Base-by-base conservation (phyloP, 2,113 vertebrate genomes). In the Pleuronectes platessa region DNA sequence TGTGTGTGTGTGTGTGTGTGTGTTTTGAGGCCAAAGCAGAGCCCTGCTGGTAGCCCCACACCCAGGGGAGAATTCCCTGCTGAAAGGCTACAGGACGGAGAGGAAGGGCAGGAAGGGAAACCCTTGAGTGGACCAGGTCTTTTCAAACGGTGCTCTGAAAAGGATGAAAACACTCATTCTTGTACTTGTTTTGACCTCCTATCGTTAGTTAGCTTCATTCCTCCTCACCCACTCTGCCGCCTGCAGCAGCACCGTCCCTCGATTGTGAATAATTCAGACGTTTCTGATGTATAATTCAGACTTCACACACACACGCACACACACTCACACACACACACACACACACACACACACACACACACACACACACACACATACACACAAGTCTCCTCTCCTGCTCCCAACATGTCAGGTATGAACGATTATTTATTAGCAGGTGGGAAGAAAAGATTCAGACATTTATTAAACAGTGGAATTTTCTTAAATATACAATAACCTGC, bases 231-330 rank as follows among this genome's bases (percentile, higher is more conserved):
- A 2, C 54, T 60, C 64, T 54, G 51, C 71, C 14, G 4, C 49
- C 59, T 65, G 26, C 81, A 71, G 71, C n/a, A 26, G 14, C 37
- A 35, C 54, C 20, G 7, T 37, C 71, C 24, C 9, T n/a, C 62
- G 2, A 58, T 53, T 72, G 56, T 89, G 70, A 90, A 90, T 89
- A 86, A 92, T 88, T 88, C 75, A 87, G 61, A 26, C 9, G 59
- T 71, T 68, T 84, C 21, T 40, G n/a, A 87, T 90, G 74, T 51
- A 86, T 88, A 85, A 88, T 89, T 89, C 27, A 7, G 31, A 31
- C 31, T 31, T 7, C 6, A 31, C 31, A 31, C 27, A 27, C 27
- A 27, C 27, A 27, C 27, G 1, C 27, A 27, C 27, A 27, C 27
- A 27, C 27, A 27, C 27, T 4, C 26, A 27, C 27, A 27, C 27